Conservation (phyloP, 2,113 vertebrate genomes). For the Corythornis vintsioides region DNA sequence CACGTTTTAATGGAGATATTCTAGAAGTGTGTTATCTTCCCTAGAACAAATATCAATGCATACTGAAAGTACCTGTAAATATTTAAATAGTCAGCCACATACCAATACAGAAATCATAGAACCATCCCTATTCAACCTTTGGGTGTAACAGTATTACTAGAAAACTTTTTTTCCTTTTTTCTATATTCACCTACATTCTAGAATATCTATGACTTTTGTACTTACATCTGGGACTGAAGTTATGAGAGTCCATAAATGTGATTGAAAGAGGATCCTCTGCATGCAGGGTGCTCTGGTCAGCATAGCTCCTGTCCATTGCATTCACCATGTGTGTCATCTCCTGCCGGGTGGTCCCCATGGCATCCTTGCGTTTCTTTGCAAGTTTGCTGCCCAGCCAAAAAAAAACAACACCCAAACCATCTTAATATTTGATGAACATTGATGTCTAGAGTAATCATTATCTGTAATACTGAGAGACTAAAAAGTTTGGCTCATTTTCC, state of each 20-base stretch:
- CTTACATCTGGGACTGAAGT: constrained; percentile 97
- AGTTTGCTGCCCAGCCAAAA: constrained; percentile 90
- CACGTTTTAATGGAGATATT: background rate
- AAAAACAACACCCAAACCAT: background rate
- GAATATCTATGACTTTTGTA: constrained; percentile 26
- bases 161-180: background rate
- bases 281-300: constrained; percentile 95
- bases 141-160: background rate
- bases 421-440: background rate
- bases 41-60: background rate
- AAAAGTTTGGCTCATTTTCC: background rate
- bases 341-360: constrained; percentile 92
- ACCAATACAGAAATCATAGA: background rate
- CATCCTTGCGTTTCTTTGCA: constrained; percentile 98
- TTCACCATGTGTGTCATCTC: constrained; percentile 99
- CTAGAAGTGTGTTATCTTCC: background rate
- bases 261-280: constrained; percentile 95
- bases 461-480: background rate
- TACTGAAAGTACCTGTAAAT: background rate
- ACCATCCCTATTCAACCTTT: background rate
- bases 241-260: constrained; percentile 98
- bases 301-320: constrained; percentile 96
- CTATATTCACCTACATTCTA: background rate
- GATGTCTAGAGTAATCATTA: background rate
- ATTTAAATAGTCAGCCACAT: background rate